Percentiles rank a stretch among this genome's conserved stretches.
Evolutionary conservation across 2,113 vertebrate species (phyloP).

Genomic region (Mirza zaza): DNA sequence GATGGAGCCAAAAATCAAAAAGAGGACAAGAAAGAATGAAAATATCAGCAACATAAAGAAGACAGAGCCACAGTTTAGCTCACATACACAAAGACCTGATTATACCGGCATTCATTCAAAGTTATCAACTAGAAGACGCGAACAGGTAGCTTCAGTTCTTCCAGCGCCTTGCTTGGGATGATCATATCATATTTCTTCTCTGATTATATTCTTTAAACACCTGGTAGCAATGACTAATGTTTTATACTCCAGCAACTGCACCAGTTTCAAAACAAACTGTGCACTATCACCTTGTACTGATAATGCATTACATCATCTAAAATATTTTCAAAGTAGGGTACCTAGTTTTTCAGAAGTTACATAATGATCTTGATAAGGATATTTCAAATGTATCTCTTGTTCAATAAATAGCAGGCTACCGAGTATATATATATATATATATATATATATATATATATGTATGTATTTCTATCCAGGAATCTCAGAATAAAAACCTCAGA

Average conservation of each 20-base stretch:
- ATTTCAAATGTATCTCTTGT: slow-evolving; percentile 58
- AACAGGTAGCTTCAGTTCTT: not conserved
- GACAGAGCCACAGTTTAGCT: not conserved
- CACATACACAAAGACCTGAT: not conserved
- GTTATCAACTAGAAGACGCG: not conserved
- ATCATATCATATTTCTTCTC: slow-evolving; percentile 38
- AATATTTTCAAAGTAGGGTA: slow-evolving; percentile 66
- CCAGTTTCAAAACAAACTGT: slow-evolving; percentile 19
- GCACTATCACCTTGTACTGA: slow-evolving; percentile 36
- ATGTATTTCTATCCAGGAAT: not conserved
- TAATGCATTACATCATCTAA: slow-evolving; percentile 54
- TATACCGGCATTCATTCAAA: not conserved
- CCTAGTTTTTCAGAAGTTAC: slow-evolving; percentile 51
- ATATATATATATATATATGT: not conserved
- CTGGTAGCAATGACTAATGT: slow-evolving; percentile 16
- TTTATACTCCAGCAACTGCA: not conserved
- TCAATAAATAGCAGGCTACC: slow-evolving; percentile 59
- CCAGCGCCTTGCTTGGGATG: not conserved
- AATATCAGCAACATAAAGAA: not conserved
- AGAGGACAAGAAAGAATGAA: not conserved
- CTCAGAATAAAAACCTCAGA: slow-evolving; percentile 71
- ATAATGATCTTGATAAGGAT: slow-evolving; percentile 67
- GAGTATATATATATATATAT: not conserved
- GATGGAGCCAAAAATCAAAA: not conserved
- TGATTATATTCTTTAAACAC: slow-evolving; percentile 31